Evolutionary conservation across 2,797 vertebrate genomes (phyloP), one percentile per base, ranked within the genome.

Genomic region (Sebastes oblongus): DNA sequence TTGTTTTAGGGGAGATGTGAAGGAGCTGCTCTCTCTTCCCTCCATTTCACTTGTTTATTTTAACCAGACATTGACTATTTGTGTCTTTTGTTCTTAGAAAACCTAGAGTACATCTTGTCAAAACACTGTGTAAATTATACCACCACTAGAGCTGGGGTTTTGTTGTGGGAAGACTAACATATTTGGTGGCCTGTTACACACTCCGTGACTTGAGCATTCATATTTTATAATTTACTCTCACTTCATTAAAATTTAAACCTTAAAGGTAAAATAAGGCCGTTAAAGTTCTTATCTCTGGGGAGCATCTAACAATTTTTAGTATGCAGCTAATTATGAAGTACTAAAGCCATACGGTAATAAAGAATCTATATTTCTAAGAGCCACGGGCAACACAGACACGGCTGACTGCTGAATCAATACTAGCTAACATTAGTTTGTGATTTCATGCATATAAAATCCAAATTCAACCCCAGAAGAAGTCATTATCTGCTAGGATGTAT

Each of bases 241-340:
- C 36, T 61, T 74, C 36, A 77, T 84, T 69, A 30, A 83, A 72
- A 77, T 86, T 86, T 66, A 34, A 80, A 67, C 13, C n/a, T 56
- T 66, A 46, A 75, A 66, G 58, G 36, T 78, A 75, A 75, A 72
- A 60, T 66, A 60, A 72, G 12, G 20, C 13, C 62, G 62, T 78
- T 11, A 30, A 60, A 22, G n/a, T 78, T 66, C 22, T 70, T 68
- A 71, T 64, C 55, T 66, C 4, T 46, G 1, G 46, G 24, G 46
- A 50, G 25, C 59, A 46, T 50, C 54, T 69, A 22, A 11, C 11
- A 60, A 3, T 60, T 16, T 34, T 27, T 16, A 32, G 2, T 29
- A 16, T 68, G 39, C 22, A 24, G 72, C 27, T 60, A 32, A 74
- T 67, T 74, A 34, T 71, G 32, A 64, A 46, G 27, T 66, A 69